Percentiles rank a stretch among this genome's conserved stretches.
phyloP scores from a whole-genome alignment of 2,888 invertebrate genomes.

The Sinelater perroti region DNA sequence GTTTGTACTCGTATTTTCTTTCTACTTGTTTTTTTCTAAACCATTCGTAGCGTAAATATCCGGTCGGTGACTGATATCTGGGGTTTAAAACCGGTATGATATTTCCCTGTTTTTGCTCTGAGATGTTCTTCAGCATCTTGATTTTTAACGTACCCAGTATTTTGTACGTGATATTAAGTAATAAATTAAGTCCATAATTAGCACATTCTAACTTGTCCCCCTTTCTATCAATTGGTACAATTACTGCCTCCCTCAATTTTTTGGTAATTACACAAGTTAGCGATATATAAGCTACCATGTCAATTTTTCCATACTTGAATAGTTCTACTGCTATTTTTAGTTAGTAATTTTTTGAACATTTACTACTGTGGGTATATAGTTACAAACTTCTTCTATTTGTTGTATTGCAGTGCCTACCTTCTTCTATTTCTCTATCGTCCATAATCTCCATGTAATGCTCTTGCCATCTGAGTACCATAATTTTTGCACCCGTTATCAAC shows the following conservation, averaged over 20 bases:
- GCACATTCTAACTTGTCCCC: conserved; percentile 2
- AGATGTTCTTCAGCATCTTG: conserved; percentile 1
- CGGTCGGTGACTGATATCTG: conserved; percentile 1
- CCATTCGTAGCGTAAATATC: conserved; percentile 3
- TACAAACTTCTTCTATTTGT: neutral
- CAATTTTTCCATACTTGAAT: neutral
- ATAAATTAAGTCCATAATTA: neutral
- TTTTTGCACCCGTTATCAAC: neutral
- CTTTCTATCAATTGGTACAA: conserved; percentile 1
- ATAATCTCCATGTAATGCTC: neutral
- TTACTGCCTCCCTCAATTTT: neutral
- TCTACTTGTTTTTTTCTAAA: neutral
- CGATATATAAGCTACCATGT: neutral
- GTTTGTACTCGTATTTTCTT: conserved; percentile 2
- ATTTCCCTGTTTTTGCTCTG: conserved; percentile 1
- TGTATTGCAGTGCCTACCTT: neutral
- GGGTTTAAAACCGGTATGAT: neutral
- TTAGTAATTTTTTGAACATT: neutral
- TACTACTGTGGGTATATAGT: neutral
- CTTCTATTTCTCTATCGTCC: neutral
- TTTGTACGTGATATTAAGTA: conserved; percentile 4
- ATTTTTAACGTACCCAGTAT: neutral
- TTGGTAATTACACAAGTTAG: conserved; percentile 1
- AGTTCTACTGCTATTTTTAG: neutral
- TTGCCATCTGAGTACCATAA: neutral